Evolutionary conservation across 1,140 invertebrate genomes (phyloP).

Genomic region (Euura lappo): DNA sequence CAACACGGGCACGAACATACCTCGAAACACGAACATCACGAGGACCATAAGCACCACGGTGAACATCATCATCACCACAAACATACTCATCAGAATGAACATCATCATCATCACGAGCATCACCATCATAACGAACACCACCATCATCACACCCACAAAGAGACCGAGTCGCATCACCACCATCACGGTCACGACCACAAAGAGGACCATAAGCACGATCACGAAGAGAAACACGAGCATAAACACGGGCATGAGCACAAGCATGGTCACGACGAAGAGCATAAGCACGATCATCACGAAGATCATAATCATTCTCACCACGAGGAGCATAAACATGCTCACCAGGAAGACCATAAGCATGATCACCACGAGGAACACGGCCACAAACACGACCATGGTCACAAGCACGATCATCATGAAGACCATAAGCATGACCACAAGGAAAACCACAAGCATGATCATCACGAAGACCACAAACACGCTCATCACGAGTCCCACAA

Average conservation of each 20-base stretch:
- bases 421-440: constrained; percentile 46
- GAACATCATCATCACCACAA: constrained; percentile 47
- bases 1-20: constrained; percentile 45
- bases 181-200: constrained; percentile 35
- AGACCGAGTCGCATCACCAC: constrained; percentile 30
- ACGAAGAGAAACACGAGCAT: constrained; percentile 39
- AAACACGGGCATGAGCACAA: constrained; percentile 39
- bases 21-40: constrained; percentile 46
- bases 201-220: constrained; percentile 28
- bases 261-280: constrained; percentile 34
- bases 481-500: constrained; percentile 47
- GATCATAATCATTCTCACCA: constrained; percentile 48
- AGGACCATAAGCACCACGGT: constrained; percentile 49
- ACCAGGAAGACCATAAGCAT: constrained; percentile 39
- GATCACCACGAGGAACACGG: constrained; percentile 43
- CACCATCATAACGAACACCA: constrained; percentile 45
- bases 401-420: constrained; percentile 46
- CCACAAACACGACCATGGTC: constrained; percentile 49
- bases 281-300: constrained; percentile 39
- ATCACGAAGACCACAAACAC: constrained; percentile 38
- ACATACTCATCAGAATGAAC: constrained; percentile 45
- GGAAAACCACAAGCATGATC: constrained; percentile 38
- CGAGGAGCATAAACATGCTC: constrained; percentile 37
- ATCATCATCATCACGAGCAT: constrained; percentile 45
- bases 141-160: constrained; percentile 15